phyloP scores from a whole-genome alignment of 2,113 vertebrate genomes.

The Hystrix brachyura region DNA sequence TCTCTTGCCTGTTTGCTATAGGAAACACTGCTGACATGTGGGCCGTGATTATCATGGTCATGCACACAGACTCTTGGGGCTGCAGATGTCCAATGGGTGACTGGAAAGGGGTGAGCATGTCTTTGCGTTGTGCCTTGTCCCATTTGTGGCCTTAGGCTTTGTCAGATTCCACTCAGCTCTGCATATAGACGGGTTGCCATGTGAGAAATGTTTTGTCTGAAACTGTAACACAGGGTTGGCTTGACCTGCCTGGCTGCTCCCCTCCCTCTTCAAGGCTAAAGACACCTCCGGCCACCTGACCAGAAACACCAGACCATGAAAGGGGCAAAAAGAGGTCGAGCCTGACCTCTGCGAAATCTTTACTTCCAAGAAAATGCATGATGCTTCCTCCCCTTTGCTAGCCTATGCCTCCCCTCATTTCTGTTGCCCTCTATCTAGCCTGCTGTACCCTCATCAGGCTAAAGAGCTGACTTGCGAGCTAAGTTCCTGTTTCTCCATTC shows the following conservation, averaged over 20 bases:
- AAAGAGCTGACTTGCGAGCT: not conserved
- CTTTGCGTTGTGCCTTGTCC: not conserved
- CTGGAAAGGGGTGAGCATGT: not conserved
- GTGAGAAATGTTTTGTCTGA: not conserved
- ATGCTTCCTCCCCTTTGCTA: not conserved
- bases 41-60: fast-evolving
- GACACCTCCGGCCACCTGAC: not conserved
- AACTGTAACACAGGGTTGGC: not conserved
- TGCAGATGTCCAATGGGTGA: too few species aligned
- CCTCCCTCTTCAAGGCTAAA: not conserved
- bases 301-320: not conserved
- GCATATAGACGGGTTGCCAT: not conserved
- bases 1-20: not conserved
- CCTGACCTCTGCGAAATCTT: too few species aligned
- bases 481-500: not conserved
- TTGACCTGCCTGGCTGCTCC: not conserved
- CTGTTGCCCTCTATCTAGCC: not conserved
- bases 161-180: not conserved
- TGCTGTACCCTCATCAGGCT: not conserved
- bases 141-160: not conserved
- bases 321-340: not conserved
- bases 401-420: too few species aligned
- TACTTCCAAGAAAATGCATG: not conserved
- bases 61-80: not conserved
- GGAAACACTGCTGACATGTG: not conserved